Conservation (phyloP, 2,113 vertebrate species). For the Rhynchomys soricoides region DNA sequence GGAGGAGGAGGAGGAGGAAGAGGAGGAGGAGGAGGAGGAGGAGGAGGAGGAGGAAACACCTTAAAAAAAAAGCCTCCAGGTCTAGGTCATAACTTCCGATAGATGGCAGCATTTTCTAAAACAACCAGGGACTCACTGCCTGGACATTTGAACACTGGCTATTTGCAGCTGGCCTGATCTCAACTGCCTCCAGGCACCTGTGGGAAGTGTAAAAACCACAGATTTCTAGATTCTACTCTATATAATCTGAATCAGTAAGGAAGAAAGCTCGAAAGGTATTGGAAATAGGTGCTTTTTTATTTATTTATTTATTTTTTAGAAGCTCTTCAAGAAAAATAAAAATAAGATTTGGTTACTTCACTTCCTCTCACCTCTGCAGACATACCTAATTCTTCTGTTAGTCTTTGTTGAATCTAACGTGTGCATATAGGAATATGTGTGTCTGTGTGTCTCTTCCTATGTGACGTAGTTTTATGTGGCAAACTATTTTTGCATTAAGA, state of each 20-base stretch:
- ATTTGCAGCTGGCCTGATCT: neutral
- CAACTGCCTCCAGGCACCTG: neutral
- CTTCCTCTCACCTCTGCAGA: neutral
- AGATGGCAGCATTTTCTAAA: slow-evolving; percentile 73
- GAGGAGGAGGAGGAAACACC: no score
- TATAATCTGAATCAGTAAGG: neutral
- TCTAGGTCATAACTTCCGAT: slow-evolving; percentile 20
- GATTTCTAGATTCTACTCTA: neutral
- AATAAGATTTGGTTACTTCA: slow-evolving; percentile 40
- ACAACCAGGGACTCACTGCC: neutral
- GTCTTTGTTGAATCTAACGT: neutral
- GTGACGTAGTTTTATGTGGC: neutral
- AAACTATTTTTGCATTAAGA: slow-evolving; percentile 31
- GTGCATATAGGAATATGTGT: neutral
- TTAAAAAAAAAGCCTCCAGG: neutral
- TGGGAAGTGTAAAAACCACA: slow-evolving; percentile 16
- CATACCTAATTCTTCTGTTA: neutral
- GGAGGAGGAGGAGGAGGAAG: no score
- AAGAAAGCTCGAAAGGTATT: neutral
- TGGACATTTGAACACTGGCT: neutral
- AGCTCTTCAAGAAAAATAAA: slow-evolving; percentile 53
- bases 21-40: no score
- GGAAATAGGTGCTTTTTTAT: neutral
- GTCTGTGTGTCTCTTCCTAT: neutral
- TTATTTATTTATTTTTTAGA: neutral